phyloP scores from a whole-genome alignment of 2,797 vertebrate species.

The Trachops cirrhosus region DNA sequence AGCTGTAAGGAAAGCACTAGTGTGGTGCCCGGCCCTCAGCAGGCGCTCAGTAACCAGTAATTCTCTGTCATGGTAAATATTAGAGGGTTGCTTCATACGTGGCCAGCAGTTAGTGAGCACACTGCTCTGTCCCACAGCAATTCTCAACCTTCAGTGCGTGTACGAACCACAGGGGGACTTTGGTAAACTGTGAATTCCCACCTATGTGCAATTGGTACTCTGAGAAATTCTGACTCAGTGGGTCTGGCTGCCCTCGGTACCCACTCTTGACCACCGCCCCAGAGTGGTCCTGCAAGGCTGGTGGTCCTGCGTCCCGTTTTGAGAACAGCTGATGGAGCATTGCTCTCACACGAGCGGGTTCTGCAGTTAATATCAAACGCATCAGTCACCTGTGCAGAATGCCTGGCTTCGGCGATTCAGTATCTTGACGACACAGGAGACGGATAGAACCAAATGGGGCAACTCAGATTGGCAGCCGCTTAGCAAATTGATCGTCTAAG shows the following conservation, averaged over 20 bases:
- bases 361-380: neutral
- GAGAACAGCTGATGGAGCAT: neutral
- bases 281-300: fast-evolving
- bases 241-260: neutral
- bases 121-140: neutral
- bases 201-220: neutral
- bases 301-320: neutral
- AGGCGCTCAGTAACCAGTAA: neutral
- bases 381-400: neutral
- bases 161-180: neutral
- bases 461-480: neutral
- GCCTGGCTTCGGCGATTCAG: neutral
- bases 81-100: neutral
- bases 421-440: neutral
- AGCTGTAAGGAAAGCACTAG: neutral
- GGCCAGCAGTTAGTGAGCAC: fast-evolving
- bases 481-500: neutral
- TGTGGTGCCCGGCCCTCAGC: fast-evolving
- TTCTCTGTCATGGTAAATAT: fast-evolving
- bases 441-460: fast-evolving
- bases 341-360: neutral
- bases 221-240: neutral
- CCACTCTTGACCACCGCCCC: fast-evolving
- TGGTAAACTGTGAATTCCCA: neutral
- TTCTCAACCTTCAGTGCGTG: neutral